A percentile compares a stretch with the other conserved stretches of the same genome.
Evolutionary conservation across 2,113 vertebrate species (phyloP).

Genomic region (Amphiprion percula): DNA sequence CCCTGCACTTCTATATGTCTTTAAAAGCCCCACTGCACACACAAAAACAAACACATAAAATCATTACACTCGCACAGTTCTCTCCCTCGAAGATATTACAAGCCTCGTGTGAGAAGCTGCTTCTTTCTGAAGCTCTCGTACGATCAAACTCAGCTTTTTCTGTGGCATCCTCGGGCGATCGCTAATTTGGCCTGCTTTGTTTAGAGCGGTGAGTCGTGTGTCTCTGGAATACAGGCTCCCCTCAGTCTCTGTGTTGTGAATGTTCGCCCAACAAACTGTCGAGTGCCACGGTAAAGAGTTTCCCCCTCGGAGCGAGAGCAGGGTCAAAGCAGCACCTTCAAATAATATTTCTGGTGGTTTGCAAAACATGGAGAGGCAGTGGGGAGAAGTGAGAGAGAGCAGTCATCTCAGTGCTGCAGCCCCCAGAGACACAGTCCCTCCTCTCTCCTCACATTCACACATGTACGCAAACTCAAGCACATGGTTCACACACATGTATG

Average conservation of each 20-base stretch:
- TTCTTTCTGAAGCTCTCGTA: not conserved
- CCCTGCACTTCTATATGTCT: not conserved
- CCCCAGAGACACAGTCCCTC: conserved; percentile 33
- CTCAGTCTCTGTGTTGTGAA: not conserved
- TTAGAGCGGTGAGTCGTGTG: conserved; percentile 22
- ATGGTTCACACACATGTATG: conserved; percentile 6
- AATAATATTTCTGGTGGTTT: conserved; percentile 70
- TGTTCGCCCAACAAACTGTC: conserved; percentile 6
- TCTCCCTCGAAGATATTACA: not conserved
- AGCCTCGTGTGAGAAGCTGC: conserved; percentile 6
- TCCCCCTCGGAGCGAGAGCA: conserved; percentile 12
- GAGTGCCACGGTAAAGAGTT: conserved; percentile 20
- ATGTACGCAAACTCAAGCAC: conserved; percentile 14
- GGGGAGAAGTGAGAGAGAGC: conserved; percentile 54
- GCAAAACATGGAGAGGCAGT: conserved; percentile 56
- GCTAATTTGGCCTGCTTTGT: conserved; percentile 39
- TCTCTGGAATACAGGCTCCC: conserved; percentile 30
- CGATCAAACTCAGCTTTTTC: conserved; percentile 17
- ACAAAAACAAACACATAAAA: conserved; percentile 26
- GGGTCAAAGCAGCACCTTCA: conserved; percentile 56
- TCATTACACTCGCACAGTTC: not conserved
- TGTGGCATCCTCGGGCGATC: conserved; percentile 9
- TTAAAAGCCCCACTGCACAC: not conserved
- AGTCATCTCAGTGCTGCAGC: conserved; percentile 51
- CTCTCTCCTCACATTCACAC: conserved; percentile 26